phyloP scores from a whole-genome alignment of 1,140 invertebrate species.

The Lanistes nyassanus region DNA sequence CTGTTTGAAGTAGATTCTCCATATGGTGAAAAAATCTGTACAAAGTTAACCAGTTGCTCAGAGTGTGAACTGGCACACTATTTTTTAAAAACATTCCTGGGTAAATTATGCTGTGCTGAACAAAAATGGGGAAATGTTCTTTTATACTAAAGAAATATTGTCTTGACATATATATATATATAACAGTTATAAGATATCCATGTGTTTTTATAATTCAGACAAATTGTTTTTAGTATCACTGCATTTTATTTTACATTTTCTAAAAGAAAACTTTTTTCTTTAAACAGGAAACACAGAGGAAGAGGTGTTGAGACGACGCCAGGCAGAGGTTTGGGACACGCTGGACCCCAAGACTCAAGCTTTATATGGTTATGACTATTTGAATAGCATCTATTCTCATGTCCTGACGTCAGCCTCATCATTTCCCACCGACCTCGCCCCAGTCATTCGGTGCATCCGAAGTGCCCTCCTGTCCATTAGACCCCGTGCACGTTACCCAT shows the following conservation, averaged over 20 bases:
- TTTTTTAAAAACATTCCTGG: no score
- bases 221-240: no score
- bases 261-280: background rate
- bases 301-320: slow-evolving; percentile 38
- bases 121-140: no score
- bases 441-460: slow-evolving; percentile 59
- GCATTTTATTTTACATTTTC: slow-evolving; percentile 6
- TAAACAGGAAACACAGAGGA: slow-evolving; percentile 49
- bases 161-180: no score
- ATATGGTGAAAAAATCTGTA: background rate
- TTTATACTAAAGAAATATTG: no score
- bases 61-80: no score
- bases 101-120: no score
- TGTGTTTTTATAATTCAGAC: no score
- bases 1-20: background rate
- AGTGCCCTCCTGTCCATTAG: slow-evolving; percentile 61
- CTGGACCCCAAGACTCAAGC: slow-evolving; percentile 49
- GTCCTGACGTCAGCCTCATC: slow-evolving; percentile 35
- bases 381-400: slow-evolving; percentile 52
- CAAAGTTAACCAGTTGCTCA: no score
- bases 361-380: slow-evolving; percentile 56
- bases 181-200: no score
- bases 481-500: slow-evolving; percentile 57
- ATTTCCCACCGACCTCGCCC: slow-evolving; percentile 56
- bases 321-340: slow-evolving; percentile 57